Evolutionary conservation across 2,888 invertebrate genomes (phyloP).

Genomic region (Lacanobia wlatinum): DNA sequence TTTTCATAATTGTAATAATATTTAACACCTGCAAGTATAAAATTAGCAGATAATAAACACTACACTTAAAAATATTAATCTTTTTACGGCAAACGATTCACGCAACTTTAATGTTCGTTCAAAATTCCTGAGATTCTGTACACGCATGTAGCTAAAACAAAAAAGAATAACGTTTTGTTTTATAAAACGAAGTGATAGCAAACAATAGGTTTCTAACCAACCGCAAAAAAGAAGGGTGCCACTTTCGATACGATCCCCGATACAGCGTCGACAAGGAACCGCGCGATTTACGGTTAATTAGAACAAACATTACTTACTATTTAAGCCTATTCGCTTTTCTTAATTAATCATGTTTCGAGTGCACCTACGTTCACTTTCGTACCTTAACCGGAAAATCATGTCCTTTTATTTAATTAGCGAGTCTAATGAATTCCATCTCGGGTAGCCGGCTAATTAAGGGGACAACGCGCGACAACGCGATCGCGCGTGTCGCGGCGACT

Average conservation of each 20-base stretch:
- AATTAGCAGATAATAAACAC: background rate
- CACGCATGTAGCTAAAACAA: background rate
- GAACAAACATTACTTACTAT: slow-evolving; percentile 69
- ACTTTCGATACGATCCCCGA: slow-evolving; percentile 37
- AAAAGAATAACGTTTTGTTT: slow-evolving; percentile 15
- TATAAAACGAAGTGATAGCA: slow-evolving; percentile 28
- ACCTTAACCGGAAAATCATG: slow-evolving; percentile 83
- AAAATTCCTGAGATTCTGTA: background rate
- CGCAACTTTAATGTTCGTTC: slow-evolving; percentile 17
- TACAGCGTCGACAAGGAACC: slow-evolving; percentile 51
- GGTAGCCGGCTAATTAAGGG: slow-evolving; percentile 81
- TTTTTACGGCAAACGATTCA: background rate
- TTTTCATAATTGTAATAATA: background rate
- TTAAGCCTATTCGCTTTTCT: slow-evolving; percentile 69
- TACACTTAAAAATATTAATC: background rate
- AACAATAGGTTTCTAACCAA: slow-evolving; percentile 42
- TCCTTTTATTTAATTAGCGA: slow-evolving; percentile 84
- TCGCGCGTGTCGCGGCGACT: slow-evolving; percentile 62
- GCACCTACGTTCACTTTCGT: slow-evolving; percentile 81
- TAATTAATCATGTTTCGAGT: slow-evolving; percentile 79
- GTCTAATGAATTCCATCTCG: slow-evolving; percentile 85
- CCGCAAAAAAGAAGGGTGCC: slow-evolving; percentile 31
- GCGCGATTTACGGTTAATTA: slow-evolving; percentile 72
- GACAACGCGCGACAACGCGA: slow-evolving; percentile 67
- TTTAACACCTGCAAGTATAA: too few species aligned